phyloP scores from a whole-genome alignment of 2,888 invertebrate species.

The Melieria picta region DNA sequence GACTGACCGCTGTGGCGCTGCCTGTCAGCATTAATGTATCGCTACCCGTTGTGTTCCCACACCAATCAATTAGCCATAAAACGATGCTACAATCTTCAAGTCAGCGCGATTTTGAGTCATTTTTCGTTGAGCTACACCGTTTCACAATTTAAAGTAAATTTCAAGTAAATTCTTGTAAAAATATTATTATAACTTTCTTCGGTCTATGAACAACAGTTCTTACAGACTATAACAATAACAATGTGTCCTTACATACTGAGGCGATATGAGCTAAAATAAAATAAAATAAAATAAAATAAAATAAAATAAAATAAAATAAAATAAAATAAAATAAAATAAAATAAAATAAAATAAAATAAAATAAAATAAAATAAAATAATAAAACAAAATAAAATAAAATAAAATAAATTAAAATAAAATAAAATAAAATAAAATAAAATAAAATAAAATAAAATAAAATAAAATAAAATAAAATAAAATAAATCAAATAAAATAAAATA shows the following conservation, averaged over 20 bases:
- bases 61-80: constrained; percentile 16
- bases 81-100: too few relatives aligned
- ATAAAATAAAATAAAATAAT: constrained; percentile 17
- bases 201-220: too few relatives aligned
- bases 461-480: neutral
- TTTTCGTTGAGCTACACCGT: too few relatives aligned
- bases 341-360: constrained; percentile 15
- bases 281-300: neutral
- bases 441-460: constrained; percentile 10
- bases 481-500: neutral
- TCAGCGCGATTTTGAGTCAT: too few relatives aligned
- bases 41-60: constrained; percentile 26
- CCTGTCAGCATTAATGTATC: neutral
- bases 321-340: neutral
- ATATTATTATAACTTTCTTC: too few relatives aligned
- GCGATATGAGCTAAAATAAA: neutral
- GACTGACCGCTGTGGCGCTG: constrained; percentile 4
- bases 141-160: too few relatives aligned
- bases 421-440: constrained; percentile 15
- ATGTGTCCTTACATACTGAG: too few relatives aligned
- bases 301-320: neutral
- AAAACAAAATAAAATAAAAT: neutral
- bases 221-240: too few relatives aligned
- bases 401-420: constrained; percentile 8
- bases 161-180: too few relatives aligned